Percentiles rank a stretch among this genome's conserved stretches.
Evolutionary conservation across 2,797 vertebrate species (phyloP).

Genomic region (Lepidocolaptes lacrymiger): DNA sequence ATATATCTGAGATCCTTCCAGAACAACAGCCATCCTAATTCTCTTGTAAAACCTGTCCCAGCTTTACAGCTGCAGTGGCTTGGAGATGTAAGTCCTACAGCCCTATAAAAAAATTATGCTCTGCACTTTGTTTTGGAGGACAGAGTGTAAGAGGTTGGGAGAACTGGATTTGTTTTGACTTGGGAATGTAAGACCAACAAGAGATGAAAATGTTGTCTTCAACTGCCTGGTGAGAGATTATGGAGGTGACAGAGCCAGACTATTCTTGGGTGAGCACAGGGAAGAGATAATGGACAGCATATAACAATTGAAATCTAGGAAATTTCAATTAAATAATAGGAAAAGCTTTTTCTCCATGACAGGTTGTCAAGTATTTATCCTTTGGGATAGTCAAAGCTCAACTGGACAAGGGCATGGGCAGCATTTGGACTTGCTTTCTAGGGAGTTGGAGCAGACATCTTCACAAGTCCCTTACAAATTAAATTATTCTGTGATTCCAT

Average conservation of each 20-base stretch:
- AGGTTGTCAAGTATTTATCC: neutral
- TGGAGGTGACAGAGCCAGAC: neutral
- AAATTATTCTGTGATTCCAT: neutral
- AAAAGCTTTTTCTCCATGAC: neutral
- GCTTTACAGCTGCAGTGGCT: neutral
- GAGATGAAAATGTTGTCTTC: neutral
- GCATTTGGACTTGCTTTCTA: neutral
- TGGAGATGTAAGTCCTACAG: neutral
- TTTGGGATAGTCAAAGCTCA: neutral
- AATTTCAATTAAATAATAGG: neutral
- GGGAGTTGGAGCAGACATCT: neutral
- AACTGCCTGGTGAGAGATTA: neutral
- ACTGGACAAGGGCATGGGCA: neutral
- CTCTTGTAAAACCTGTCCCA: neutral
- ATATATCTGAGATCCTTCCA: neutral
- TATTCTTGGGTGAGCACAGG: neutral
- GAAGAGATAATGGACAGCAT: neutral
- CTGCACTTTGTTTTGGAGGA: neutral
- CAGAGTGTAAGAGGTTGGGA: neutral
- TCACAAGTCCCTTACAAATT: neutral
- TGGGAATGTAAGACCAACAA: neutral
- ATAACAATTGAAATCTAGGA: neutral
- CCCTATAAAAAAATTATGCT: neutral
- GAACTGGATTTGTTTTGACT: neutral
- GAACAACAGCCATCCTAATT: neutral